Percentiles rank a stretch among this genome's conserved stretches.
Evolutionary conservation across 2,797 vertebrate species (phyloP).

Genomic region (Microctenopoma lineatum): DNA sequence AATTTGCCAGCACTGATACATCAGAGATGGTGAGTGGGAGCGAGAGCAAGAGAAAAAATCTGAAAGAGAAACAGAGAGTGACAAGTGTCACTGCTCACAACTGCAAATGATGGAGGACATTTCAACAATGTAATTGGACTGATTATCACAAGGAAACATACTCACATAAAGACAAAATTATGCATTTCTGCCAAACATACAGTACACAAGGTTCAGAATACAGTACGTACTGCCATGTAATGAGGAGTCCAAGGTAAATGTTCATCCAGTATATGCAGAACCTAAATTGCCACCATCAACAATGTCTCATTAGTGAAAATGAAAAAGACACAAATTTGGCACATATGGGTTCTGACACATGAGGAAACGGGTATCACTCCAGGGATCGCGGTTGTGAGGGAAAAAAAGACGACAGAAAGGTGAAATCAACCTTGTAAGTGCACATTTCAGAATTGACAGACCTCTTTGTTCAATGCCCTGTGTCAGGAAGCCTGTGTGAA

Average conservation of each 20-base stretch:
- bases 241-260: conserved; percentile 6
- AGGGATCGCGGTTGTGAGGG: conserved; percentile 11
- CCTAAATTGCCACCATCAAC: conserved; percentile 12
- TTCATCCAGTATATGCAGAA: background rate
- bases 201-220: background rate
- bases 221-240: background rate
- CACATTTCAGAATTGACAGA: conserved; percentile 52
- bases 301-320: conserved; percentile 10
- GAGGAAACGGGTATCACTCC: conserved; percentile 47
- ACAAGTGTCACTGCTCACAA: conserved; percentile 16
- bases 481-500: conserved; percentile 54
- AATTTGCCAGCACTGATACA: conserved; percentile 59
- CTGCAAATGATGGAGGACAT: conserved; percentile 23
- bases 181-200: conserved; percentile 16
- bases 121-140: conserved; percentile 30
- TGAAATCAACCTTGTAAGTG: conserved; percentile 60
- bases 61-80: conserved; percentile 18
- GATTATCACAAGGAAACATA: conserved; percentile 24
- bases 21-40: conserved; percentile 50
- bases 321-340: conserved; percentile 43
- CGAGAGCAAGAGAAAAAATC: conserved; percentile 24
- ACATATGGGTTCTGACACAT: conserved; percentile 53
- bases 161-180: conserved; percentile 12
- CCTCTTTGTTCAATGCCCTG: conserved; percentile 40
- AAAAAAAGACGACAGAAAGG: conserved; percentile 36